Conservation (phyloP, 92 coral and sea anemone species). For the Parazoanthus atlanticus region DNA sequence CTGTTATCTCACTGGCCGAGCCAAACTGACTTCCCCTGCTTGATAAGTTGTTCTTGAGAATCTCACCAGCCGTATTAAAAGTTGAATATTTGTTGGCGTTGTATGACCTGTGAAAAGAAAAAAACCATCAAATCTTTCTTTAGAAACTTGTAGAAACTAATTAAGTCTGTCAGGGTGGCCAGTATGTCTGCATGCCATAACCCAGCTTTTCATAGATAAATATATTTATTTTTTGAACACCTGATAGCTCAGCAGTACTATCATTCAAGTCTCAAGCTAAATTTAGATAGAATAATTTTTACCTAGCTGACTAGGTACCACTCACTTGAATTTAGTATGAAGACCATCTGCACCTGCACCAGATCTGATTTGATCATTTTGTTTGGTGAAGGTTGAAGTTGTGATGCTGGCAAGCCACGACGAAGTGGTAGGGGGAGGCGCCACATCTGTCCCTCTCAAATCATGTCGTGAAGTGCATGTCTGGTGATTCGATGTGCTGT, state of each 20-base stretch:
- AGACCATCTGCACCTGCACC: slow-evolving; percentile 41
- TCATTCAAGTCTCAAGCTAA: too few species aligned
- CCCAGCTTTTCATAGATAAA: too few species aligned
- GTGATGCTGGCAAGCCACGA: slow-evolving; percentile 90
- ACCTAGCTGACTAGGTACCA: neutral
- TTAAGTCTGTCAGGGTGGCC: too few species aligned
- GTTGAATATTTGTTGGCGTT: slow-evolving; percentile 90
- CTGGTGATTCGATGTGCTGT: slow-evolving; percentile 64
- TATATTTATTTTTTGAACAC: too few species aligned
- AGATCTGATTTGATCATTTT: slow-evolving; percentile 46
- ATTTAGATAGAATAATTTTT: too few species aligned
- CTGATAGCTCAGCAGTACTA: too few species aligned
- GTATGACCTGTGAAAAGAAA: slow-evolving; percentile 60
- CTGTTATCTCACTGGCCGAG: slow-evolving; percentile 3
- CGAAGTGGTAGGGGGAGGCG: slow-evolving; percentile 60
- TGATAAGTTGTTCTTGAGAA: slow-evolving; percentile 40
- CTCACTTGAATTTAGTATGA: slow-evolving; percentile 69
- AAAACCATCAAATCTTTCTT: neutral
- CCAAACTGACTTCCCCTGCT: neutral
- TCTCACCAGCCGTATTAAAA: slow-evolving; percentile 59
- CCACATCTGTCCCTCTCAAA: slow-evolving; percentile 72
- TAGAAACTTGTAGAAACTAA: neutral
- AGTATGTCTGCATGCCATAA: too few species aligned
- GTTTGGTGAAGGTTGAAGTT: slow-evolving; percentile 66
- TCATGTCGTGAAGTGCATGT: slow-evolving; percentile 55